Base-by-base conservation (phyloP, 2,888 invertebrate species). In the Pinctada fucata region DNA sequence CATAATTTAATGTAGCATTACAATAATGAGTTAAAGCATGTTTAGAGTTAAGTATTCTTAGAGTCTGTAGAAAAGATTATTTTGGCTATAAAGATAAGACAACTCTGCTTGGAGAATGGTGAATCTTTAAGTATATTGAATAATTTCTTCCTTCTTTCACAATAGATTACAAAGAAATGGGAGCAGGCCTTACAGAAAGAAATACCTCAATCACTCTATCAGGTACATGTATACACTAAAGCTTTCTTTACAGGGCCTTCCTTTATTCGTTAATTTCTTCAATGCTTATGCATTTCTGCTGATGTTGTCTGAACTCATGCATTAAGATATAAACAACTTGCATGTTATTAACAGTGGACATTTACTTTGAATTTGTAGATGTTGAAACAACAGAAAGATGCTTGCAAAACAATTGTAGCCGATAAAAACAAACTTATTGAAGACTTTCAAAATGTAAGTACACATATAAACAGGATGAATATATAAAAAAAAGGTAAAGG, bases 351-450 rank as follows among this genome's bases (percentile, higher is more conserved):
- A 31, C 31, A 31, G 31, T 31, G 31, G 31, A 31, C 31, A 31
- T 31, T 31, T 31, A 31, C 31, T 76, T 52, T 75, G 65, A 49
- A 72, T 67, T 79, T 82, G n/a, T 84, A 92, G 92, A 91, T 92
- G 91, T 83, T 93, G 78, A 88, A 89, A 83, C 91, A 91, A 72
- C 93, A 93, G 86, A 91, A 92, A 76, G 88, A 87, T 16, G 85
- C 90, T 2, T 93, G 92, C 87, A 91, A 92, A 85, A 86, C 90
- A 13, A 91, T 93, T 90, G 90, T 92, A 71, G 91, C 92, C 79
- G 92, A 93, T 79, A 93, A 93, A 81, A 92, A 92, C 83, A 93
- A 92, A 84, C 87, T 93, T 6, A 93, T 93, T 79, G 91, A 88
- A 77, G 93, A 93, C 74, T 91, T 93, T 75, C 91, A 92, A 81